These are phyloP conservation scores for Anthoscopus minutus DNA, from an alignment of 2,113 vertebrate genomes.

Conservation along the genomic window DNA sequence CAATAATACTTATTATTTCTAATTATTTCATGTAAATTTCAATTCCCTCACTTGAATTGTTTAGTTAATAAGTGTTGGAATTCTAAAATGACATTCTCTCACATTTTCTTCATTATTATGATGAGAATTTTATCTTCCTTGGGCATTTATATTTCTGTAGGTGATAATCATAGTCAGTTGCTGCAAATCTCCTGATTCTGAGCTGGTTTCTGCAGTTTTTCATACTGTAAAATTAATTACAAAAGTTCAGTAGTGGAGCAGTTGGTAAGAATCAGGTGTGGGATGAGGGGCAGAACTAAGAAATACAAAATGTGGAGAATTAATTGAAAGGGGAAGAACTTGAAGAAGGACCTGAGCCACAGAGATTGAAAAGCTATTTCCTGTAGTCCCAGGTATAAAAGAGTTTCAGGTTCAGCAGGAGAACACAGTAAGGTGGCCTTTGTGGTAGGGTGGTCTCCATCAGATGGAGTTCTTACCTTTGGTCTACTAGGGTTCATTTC, in stretches of 20 bases:
- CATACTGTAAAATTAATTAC: conserved; percentile 57
- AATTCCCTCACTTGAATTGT: conserved; percentile 40
- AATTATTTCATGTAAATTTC: conserved; percentile 69
- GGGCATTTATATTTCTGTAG: conserved; percentile 60
- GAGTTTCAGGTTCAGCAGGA: neutral
- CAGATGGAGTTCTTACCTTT: neutral
- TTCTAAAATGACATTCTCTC: conserved; percentile 55
- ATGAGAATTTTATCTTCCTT: conserved; percentile 60
- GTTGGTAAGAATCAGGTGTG: conserved; percentile 2
- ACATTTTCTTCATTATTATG: conserved; percentile 45
- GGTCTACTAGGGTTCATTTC: neutral
- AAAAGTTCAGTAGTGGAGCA: conserved; percentile 19
- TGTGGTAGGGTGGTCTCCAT: neutral
- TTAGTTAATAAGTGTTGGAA: conserved; percentile 61
- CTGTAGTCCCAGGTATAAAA: neutral
- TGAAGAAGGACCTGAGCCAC: neutral
- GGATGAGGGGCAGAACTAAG: neutral
- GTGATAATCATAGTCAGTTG: conserved; percentile 53
- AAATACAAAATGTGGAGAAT: neutral
- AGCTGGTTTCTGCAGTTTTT: conserved; percentile 43
- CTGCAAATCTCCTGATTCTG: conserved; percentile 29
- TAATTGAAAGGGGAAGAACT: neutral
- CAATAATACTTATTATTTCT: conserved; percentile 56
- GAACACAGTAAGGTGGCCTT: neutral
- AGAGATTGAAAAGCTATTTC: neutral